Evolutionary conservation across 2,797 vertebrate genomes (phyloP).

Genomic region (Premnoplex brunnescens): DNA sequence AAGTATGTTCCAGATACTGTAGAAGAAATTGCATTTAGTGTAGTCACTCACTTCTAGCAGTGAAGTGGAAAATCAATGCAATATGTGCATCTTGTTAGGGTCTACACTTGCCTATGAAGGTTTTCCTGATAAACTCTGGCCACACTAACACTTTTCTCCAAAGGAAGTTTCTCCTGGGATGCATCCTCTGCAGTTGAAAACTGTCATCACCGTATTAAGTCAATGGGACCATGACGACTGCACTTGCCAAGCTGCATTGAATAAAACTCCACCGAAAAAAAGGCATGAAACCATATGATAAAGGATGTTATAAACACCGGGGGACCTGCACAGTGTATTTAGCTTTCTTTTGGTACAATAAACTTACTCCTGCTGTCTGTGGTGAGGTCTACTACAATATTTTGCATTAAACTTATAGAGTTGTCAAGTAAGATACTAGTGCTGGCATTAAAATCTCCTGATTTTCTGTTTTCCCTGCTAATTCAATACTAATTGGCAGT

Average conservation of each 20-base stretch:
- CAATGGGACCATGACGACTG: not conserved
- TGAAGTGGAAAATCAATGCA: slow-evolving; percentile 4
- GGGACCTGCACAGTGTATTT: not conserved
- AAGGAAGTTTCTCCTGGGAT: slow-evolving; percentile 6
- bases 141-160: not conserved
- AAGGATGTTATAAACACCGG: not conserved
- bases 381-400: not conserved
- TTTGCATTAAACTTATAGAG: not conserved
- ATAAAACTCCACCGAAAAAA: not conserved
- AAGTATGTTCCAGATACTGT: not conserved
- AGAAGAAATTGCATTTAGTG: not conserved
- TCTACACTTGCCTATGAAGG: not conserved
- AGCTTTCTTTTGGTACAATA: not conserved
- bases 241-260: not conserved
- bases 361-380: not conserved
- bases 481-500: not conserved
- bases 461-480: not conserved
- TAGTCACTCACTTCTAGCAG: not conserved
- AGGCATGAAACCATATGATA: not conserved
- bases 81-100: not conserved
- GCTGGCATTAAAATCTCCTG: not conserved
- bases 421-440: not conserved
- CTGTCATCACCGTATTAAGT: not conserved
- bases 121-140: slow-evolving; percentile 14
- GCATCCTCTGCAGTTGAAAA: not conserved